These are phyloP conservation scores for Pecten maximus DNA, from an alignment of 2,888 invertebrate species.

Conservation along the genomic window DNA sequence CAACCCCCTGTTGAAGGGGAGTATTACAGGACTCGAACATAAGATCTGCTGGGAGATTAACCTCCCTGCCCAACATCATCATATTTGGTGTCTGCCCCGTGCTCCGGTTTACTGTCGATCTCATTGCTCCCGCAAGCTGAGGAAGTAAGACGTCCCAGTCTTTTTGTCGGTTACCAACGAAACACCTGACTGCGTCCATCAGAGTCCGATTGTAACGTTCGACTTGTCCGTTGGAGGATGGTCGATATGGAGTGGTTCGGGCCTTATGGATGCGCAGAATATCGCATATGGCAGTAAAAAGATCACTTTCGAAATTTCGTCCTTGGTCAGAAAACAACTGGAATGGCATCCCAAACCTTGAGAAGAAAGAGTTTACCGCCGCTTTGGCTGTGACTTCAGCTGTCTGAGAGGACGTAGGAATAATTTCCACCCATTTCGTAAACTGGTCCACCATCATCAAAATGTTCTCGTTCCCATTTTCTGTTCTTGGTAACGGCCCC, in stretches of 20 bases:
- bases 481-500: slow-evolving; percentile 53
- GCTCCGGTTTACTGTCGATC: background rate
- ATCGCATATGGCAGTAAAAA: slow-evolving; percentile 45
- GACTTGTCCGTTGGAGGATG: slow-evolving; percentile 44
- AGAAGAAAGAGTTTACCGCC: slow-evolving; percentile 53
- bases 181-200: slow-evolving; percentile 6
- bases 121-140: background rate
- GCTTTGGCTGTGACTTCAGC: slow-evolving; percentile 55
- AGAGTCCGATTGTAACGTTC: slow-evolving; percentile 35
- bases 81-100: background rate
- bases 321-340: slow-evolving; percentile 55
- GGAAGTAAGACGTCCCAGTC: background rate
- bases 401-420: slow-evolving; percentile 52
- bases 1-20: background rate
- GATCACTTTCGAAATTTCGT: slow-evolving; percentile 47
- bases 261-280: slow-evolving; percentile 45
- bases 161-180: background rate
- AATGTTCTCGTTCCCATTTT: slow-evolving; percentile 48
- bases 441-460: too few species aligned
- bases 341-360: slow-evolving; percentile 51
- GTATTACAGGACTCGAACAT: background rate
- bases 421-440: slow-evolving; percentile 56
- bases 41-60: slow-evolving; percentile 47
- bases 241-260: slow-evolving; percentile 47
- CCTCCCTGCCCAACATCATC: background rate